Percentiles rank a stretch among this genome's conserved stretches.
Conservation (phyloP, 2,113 vertebrate species). For the Cyprinodon variegatus region DNA sequence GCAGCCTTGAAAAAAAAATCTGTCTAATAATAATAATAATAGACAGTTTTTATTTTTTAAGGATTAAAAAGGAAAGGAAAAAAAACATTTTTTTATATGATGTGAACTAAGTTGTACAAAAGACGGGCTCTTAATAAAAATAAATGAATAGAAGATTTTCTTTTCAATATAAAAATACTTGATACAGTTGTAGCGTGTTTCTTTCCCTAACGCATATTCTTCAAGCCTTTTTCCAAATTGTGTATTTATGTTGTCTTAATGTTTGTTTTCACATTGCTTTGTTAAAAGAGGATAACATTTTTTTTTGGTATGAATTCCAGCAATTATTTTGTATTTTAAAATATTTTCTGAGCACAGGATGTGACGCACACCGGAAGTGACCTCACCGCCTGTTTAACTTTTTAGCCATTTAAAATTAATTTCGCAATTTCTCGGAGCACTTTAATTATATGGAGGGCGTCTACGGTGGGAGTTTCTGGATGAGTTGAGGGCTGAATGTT, state of each 20-base stretch:
- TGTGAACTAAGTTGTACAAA: neutral
- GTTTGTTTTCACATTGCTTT: too few species aligned
- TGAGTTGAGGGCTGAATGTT: neutral
- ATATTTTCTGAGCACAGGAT: neutral
- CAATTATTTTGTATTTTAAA: too few species aligned
- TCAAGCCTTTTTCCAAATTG: too few species aligned
- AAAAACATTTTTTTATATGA: neutral
- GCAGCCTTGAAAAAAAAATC: too few species aligned
- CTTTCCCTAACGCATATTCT: neutral
- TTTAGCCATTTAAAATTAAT: neutral
- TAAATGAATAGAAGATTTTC: neutral
- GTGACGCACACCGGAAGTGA: constrained; percentile 47
- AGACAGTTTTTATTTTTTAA: too few species aligned
- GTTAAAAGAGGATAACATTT: too few species aligned
- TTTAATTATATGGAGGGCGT: neutral
- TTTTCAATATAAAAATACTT: neutral
- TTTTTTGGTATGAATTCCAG: too few species aligned
- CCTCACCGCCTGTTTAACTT: neutral
- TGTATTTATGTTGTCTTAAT: too few species aligned
- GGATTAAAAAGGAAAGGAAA: too few species aligned
- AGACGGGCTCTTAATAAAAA: neutral
- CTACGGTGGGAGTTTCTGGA: neutral
- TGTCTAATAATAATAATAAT: too few species aligned
- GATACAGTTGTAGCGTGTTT: neutral
- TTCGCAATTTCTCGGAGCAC: accelerated